Conservation (phyloP, 2,797 vertebrate species). For the Sebastes kiyomatsui region DNA sequence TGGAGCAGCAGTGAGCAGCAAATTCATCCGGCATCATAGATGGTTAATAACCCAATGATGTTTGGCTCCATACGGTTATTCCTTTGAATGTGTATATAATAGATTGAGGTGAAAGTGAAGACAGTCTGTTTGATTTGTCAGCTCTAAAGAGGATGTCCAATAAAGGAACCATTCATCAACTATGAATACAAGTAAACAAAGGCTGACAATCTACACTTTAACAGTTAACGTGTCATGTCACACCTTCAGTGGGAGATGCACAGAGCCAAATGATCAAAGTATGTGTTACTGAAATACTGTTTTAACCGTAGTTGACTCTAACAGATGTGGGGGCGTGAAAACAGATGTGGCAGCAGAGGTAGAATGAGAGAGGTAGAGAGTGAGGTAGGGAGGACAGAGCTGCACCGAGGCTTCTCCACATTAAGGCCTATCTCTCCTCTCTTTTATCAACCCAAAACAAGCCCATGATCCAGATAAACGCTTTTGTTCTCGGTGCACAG, state of each 20-base stretch:
- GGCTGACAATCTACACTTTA: not conserved
- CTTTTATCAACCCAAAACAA: conserved; percentile 27
- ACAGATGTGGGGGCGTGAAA: not conserved
- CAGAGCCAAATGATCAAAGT: not conserved
- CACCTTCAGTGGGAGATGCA: not conserved
- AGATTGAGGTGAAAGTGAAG: not conserved
- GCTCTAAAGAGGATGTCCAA: not conserved
- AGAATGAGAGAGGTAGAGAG: conserved; percentile 56
- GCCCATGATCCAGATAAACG: not conserved
- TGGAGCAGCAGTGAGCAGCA: not conserved
- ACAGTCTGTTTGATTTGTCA: not conserved
- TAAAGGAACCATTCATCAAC: not conserved
- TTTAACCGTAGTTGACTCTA: not conserved
- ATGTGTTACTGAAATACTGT: not conserved
- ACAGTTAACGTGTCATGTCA: not conserved
- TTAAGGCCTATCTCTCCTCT: conserved; percentile 69
- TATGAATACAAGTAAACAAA: not conserved
- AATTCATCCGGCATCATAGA: not conserved
- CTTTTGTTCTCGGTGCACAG: conserved; percentile 20
- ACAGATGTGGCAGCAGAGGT: conserved; percentile 37
- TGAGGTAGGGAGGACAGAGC: conserved; percentile 70
- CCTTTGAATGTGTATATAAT: not conserved
- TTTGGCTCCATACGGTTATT: not conserved
- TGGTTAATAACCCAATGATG: not conserved
- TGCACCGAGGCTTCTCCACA: conserved; percentile 48